Evolutionary conservation across 2,113 vertebrate genomes (phyloP).

Genomic region (Phyllostomus hastatus): DNA sequence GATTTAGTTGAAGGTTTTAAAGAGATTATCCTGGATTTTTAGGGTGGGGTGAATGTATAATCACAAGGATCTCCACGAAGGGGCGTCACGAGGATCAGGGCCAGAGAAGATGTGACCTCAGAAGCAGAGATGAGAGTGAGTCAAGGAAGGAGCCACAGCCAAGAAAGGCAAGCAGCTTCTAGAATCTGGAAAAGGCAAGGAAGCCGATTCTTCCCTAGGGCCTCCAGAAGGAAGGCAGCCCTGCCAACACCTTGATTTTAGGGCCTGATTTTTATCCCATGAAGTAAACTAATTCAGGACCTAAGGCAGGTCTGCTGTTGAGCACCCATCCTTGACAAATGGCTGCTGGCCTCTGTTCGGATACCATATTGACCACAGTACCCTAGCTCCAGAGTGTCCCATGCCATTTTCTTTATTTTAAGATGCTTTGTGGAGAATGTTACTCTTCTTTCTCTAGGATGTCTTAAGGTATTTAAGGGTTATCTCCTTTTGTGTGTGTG

Average conservation of each 20-base stretch:
- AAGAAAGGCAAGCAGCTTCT: not conserved
- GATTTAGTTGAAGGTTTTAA: not conserved
- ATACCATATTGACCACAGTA: not conserved
- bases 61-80: not conserved
- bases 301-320: fast-evolving
- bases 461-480: not conserved
- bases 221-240: not conserved
- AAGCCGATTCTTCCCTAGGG: not conserved
- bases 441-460: not conserved
- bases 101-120: not conserved
- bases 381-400: fast-evolving
- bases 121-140: not conserved
- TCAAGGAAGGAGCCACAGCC: not conserved
- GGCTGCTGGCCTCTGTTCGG: not conserved
- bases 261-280: not conserved
- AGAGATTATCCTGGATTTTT: not conserved
- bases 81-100: not conserved
- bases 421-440: not conserved
- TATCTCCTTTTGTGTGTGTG: not conserved
- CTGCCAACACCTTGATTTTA: not conserved
- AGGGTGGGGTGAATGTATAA: not conserved
- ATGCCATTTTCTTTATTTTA: not conserved
- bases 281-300: not conserved
- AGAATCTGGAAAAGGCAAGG: not conserved
- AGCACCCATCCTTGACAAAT: not conserved